A percentile compares a stretch with the other conserved stretches of the same genome.
phyloP scores from a whole-genome alignment of 2,888 invertebrate species.

The Arctia plantaginis region DNA sequence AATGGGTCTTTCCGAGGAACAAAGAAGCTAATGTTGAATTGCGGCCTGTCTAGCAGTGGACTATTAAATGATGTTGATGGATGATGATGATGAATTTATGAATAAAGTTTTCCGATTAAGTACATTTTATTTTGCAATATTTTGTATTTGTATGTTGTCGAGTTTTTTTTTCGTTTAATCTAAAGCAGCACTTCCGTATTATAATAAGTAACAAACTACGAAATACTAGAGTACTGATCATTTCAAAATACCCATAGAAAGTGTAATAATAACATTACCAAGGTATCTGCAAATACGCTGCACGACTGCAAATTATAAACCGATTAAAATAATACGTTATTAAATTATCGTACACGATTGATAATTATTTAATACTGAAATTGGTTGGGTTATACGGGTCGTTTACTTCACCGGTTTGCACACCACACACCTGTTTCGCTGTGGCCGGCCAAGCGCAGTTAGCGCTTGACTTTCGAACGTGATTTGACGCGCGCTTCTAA shows the following conservation, averaged over 20 bases:
- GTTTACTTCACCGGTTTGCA: constrained; percentile 64
- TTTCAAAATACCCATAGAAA: constrained; percentile 46
- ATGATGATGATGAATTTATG: too few relatives aligned
- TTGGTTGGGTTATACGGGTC: constrained; percentile 63
- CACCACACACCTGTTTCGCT: constrained; percentile 73
- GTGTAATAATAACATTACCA: constrained; percentile 45
- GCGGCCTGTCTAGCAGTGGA: too few relatives aligned
- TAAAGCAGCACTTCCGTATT: too few relatives aligned
- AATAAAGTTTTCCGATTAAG: too few relatives aligned
- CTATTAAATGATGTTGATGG: too few relatives aligned
- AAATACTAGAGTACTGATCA: background rate
- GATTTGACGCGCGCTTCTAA: constrained; percentile 62
- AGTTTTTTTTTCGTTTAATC: too few relatives aligned
- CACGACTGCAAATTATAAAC: constrained; percentile 40
- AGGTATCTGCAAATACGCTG: constrained; percentile 37
- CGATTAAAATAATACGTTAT: constrained; percentile 37
- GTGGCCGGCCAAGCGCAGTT: constrained; percentile 73
- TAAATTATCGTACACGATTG: constrained; percentile 42
- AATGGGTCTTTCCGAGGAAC: too few relatives aligned
- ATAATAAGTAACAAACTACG: background rate
- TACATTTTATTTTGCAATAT: too few relatives aligned
- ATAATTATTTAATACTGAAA: constrained; percentile 62
- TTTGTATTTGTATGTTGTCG: too few relatives aligned
- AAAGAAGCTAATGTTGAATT: too few relatives aligned
- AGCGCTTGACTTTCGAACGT: constrained; percentile 82